Base-by-base conservation (phyloP, 2,797 vertebrate genomes). In the Micromesistius poutassou region DNA sequence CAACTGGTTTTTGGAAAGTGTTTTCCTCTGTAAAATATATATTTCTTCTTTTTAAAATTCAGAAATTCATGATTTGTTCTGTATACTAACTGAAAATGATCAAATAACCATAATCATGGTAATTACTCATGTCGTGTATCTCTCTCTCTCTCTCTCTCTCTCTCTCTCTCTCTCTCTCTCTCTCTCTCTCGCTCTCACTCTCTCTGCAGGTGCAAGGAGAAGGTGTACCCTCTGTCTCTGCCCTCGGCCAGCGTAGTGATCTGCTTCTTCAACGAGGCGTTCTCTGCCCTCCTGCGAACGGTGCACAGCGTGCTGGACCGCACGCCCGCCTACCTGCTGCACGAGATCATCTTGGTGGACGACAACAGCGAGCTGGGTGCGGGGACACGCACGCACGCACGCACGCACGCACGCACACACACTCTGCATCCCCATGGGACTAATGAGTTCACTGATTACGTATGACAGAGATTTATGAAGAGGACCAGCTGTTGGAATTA, bases 251-350 rank as follows among this genome's bases (percentile, higher is more conserved):
- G 97, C 1, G 79, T 99, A 0, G 88, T 99, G 19, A 96, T 99
- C 83, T 99, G 98, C 76, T 99, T 99, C 93, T 99, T 97, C 89
- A 99, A 99, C 0, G 98, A 99, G 93, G 98, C 97, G 0, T 91
- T 97, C 7, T 99, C 98, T 0, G 97, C 97, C 72, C 90, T 99
- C 85, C 92, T 98, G 33, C 92, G 98, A 80, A 99, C 97, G 0
- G 94, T 99, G 16, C 96, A 98, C 85, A 98, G 97, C 0, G 96
- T 99, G 7, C 78, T 98, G 72, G 96, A 97, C 79, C 95, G 96
- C 7, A 98, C 96, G 0, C 96, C 97, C 0, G 50, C 90, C 0
- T 84, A 82, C 82, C 93, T 99, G 72, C 95, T 99, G 62, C 97
- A 96, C 1, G 96, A 99, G 82, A 88, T 99, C 86, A 91, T 99